phyloP scores from a whole-genome alignment of 1,140 invertebrate species.

The Pogonomyrmex barbatus region DNA sequence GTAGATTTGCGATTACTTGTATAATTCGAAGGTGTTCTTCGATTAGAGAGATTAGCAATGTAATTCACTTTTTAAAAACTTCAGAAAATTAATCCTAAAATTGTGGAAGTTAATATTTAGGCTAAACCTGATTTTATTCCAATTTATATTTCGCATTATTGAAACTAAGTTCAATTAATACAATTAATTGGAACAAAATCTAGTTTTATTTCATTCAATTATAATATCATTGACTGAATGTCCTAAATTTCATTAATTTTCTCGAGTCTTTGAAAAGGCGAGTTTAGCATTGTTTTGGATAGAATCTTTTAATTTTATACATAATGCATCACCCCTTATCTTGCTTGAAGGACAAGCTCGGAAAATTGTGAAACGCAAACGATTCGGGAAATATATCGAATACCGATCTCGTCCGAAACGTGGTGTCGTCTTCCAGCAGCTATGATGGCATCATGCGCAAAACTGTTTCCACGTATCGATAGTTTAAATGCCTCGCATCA shows the following conservation, averaged over 20 bases:
- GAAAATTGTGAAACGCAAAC: conserved; percentile 9
- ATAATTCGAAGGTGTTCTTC: conserved; percentile 14
- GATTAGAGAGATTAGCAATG: background rate
- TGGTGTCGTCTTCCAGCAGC: background rate
- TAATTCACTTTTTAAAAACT: background rate
- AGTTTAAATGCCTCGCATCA: conserved; percentile 31
- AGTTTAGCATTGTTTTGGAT: background rate
- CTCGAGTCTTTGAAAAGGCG: conserved; percentile 12
- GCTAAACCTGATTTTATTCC: conserved; percentile 11
- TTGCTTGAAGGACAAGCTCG: background rate
- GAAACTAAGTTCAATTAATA: conserved; percentile 2
- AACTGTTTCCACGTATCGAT: conserved; percentile 27
- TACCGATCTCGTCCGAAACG: background rate
- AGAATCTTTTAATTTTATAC: background rate
- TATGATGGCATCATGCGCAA: background rate
- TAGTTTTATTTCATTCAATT: conserved; percentile 31
- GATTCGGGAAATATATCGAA: background rate
- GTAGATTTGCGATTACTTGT: conserved; percentile 27
- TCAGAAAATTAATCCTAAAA: conserved; percentile 25
- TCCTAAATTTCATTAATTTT: conserved; percentile 32
- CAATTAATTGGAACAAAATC: background rate
- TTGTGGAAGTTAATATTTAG: conserved; percentile 22
- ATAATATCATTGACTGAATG: background rate
- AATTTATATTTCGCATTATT: conserved; percentile 3
- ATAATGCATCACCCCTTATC: background rate